Conservation (phyloP, 2,113 vertebrate species). For the Mungos mungo region DNA sequence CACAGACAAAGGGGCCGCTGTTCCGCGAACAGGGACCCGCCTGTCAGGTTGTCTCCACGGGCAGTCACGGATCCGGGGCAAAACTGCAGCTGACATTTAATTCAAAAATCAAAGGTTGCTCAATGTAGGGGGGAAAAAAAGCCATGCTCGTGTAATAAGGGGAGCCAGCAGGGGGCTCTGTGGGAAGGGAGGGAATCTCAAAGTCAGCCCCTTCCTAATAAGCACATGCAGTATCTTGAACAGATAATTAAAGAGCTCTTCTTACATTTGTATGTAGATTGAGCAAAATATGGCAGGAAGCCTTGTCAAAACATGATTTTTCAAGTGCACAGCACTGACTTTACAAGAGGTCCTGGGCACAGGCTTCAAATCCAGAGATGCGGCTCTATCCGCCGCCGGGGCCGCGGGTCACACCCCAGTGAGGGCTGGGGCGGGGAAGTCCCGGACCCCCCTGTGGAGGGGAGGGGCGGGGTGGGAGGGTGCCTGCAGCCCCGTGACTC, state of each 20-base stretch:
- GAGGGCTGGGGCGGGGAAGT: neutral
- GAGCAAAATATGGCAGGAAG: slow-evolving; percentile 84
- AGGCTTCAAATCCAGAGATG: neutral
- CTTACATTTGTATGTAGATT: slow-evolving; percentile 84
- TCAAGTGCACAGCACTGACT: neutral
- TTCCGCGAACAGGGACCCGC: slow-evolving; percentile 76
- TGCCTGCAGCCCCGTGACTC: neutral
- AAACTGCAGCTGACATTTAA: slow-evolving; percentile 88
- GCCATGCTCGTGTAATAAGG: slow-evolving; percentile 82
- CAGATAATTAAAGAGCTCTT: slow-evolving; percentile 85
- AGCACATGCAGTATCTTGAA: slow-evolving; percentile 84
- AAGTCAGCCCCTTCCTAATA: slow-evolving; percentile 84
- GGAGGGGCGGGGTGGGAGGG: neutral
- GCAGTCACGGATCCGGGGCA: slow-evolving; percentile 83
- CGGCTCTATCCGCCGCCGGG: neutral
- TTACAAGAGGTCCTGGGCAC: slow-evolving; percentile 57
- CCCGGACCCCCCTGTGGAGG: neutral
- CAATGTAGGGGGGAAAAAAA: slow-evolving; percentile 66
- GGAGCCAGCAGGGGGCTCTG: slow-evolving; percentile 82
- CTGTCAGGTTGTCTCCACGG: slow-evolving; percentile 82
- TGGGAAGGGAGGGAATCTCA: slow-evolving; percentile 80
- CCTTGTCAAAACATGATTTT: slow-evolving; percentile 84
- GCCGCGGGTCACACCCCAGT: neutral
- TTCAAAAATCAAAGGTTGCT: slow-evolving; percentile 89
- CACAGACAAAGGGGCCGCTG: slow-evolving; percentile 87